A percentile compares a stretch with the other conserved stretches of the same genome.
These are phyloP conservation scores for Tanytarsus gracilentus DNA, from an alignment of 2,888 invertebrate species.

Conservation along the genomic window DNA sequence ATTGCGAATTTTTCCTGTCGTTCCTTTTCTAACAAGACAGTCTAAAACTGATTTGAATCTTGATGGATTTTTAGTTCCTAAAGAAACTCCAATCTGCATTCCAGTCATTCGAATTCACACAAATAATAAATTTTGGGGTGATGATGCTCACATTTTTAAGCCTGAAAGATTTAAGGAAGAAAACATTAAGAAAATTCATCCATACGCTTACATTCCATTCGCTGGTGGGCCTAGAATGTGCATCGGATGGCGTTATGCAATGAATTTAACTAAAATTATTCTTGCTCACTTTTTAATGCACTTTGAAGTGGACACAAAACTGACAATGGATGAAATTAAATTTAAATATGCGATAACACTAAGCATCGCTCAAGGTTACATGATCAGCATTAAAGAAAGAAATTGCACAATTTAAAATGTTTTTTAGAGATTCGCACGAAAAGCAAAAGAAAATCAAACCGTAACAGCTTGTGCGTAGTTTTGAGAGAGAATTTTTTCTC, in stretches of 20 bases:
- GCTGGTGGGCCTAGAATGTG: not conserved
- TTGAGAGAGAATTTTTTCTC: constrained; percentile 1
- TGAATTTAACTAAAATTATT: not conserved
- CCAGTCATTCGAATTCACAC: not conserved
- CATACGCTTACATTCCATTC: constrained; percentile 19
- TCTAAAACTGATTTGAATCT: not conserved
- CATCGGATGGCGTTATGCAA: not conserved
- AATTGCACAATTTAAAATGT: not conserved
- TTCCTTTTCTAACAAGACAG: not conserved
- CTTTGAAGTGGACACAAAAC: not conserved
- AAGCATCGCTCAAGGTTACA: not conserved
- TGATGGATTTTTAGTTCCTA: not conserved
- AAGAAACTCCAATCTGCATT: not conserved
- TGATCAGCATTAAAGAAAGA: not conserved
- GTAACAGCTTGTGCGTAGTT: constrained; percentile 17
- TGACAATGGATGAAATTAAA: not conserved
- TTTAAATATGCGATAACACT: not conserved
- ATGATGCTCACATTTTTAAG: constrained; percentile 10
- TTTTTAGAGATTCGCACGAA: not conserved
- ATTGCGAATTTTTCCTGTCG: constrained; percentile 38
- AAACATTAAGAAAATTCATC: constrained; percentile 1
- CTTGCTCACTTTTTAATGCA: not conserved
- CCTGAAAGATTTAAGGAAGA: constrained; percentile 17
- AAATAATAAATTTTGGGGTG: constrained; percentile 6
- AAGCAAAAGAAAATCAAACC: constrained; percentile 17